Conservation (phyloP, 2,113 vertebrate genomes). For the Mustela nigripes region DNA sequence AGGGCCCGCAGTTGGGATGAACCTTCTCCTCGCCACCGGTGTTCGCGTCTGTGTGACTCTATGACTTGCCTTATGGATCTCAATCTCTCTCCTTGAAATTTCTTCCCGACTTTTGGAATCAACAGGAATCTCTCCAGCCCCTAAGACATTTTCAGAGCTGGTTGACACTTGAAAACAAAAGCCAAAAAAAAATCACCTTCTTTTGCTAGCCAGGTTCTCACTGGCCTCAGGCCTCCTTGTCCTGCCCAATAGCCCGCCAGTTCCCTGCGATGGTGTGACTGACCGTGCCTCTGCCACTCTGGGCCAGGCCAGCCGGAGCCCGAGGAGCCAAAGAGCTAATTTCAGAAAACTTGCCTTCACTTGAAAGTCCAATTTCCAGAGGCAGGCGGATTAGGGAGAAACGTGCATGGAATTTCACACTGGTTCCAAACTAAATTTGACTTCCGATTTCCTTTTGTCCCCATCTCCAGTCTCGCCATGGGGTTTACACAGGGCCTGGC, state of each 20-base stretch:
- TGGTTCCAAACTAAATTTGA: constrained; percentile 84
- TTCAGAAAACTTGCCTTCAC: constrained; percentile 89
- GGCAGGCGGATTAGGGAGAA: constrained; percentile 80
- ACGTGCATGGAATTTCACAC: constrained; percentile 85
- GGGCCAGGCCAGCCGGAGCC: constrained; percentile 71
- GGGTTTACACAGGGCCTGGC: not conserved
- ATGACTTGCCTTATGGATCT: not conserved
- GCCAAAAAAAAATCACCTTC: constrained; percentile 89
- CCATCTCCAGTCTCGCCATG: not conserved
- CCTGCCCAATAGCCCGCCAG: not conserved
- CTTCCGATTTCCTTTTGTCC: constrained; percentile 83
- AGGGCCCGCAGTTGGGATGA: not conserved
- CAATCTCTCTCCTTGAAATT: not conserved
- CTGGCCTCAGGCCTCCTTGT: constrained; percentile 85
- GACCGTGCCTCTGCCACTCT: not conserved
- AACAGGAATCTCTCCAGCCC: constrained; percentile 37
- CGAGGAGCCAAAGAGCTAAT: constrained; percentile 82
- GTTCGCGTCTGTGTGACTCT: not conserved
- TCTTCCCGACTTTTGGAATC: not conserved
- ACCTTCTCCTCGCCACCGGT: fast-evolving
- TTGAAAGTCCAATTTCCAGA: constrained; percentile 88
- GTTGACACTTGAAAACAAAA: constrained; percentile 92
- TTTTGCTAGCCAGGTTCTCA: constrained; percentile 90
- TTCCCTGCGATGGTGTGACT: not conserved
- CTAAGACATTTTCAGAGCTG: constrained; percentile 81